Conservation (phyloP, 2,797 vertebrate genomes). For the Darevskia nairensis region DNA sequence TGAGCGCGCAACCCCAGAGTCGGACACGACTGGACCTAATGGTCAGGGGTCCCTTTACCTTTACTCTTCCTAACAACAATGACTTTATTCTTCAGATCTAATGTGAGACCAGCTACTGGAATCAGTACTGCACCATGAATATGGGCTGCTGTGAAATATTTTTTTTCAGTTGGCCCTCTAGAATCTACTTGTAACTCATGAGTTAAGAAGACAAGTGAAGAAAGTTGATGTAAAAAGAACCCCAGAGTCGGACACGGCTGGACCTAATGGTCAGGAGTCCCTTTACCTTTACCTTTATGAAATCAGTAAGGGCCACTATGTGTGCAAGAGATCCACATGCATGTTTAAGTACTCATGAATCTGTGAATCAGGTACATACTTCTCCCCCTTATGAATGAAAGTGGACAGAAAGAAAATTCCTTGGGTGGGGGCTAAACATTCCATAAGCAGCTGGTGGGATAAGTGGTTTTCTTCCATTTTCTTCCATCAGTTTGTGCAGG, state of each 20-base stretch:
- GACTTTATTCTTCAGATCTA: background rate
- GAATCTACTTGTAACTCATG: background rate
- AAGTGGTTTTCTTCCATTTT: background rate
- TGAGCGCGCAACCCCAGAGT: no score
- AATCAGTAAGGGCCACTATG: background rate
- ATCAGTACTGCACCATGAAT: conserved; percentile 1
- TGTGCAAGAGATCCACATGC: background rate
- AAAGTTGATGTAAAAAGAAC: background rate
- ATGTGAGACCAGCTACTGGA: background rate
- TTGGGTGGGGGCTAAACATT: no score
- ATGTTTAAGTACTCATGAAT: background rate
- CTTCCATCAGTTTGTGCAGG: background rate
- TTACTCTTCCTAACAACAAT: background rate
- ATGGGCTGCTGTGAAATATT: background rate
- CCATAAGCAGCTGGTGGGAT: background rate
- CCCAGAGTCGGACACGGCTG: no score
- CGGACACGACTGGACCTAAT: no score
- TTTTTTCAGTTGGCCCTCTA: background rate
- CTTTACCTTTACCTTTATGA: background rate
- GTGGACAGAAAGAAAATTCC: background rate
- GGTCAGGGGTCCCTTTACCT: no score
- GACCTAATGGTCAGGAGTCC: no score
- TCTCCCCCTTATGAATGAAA: background rate
- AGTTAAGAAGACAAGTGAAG: background rate
- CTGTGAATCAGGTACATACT: background rate